Base-by-base conservation (phyloP, 2,797 vertebrate species). In the Coreius guichenoti region DNA sequence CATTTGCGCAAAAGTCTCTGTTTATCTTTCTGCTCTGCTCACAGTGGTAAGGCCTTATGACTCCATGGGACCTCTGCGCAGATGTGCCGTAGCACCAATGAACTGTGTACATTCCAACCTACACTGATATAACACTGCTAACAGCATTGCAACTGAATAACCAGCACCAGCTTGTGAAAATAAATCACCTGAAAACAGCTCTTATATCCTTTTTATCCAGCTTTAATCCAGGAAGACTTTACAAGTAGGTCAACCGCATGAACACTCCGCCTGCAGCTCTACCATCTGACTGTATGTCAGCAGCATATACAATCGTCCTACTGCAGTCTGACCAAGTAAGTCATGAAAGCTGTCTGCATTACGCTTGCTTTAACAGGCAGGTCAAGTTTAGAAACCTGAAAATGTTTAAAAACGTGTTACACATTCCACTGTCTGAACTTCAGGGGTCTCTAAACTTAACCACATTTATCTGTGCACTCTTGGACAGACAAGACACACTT, bases 201-300 rank as follows among this genome's bases (percentile, higher is more conserved):
- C 69, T 69, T 81, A 83, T 67, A 82, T 86, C 82, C 84, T 43
- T 70, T 87, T 88, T 82, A 87, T 86, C 75, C 87, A 73, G 75
- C 80, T 86, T 85, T 89, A 89, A 89, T 89, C 89, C 88, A 84
- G 54, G 63, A 79, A 86, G 84, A 87, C 77, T 88, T 90, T 90
- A 82, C 87, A 84, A 79, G 63, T 61, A 86, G 89, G 87, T 90
- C 89, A 90, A 84, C 31, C 45, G 21, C 51, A 65, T 76, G 75
- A 86, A 82, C 68, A 17, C 47, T 84, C 26, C n/a, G 61, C 73
- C 47, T 56, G 58, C 68, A 83, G 78, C 43, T 81, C 56, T 75
- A 79, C 86, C 83, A 74, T 51, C 80, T 0, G 8, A 72, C 43
- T 58, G 26, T 68, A 80, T 82, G 61, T 61, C 81, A 58, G 82